phyloP scores from a whole-genome alignment of 92 coral and sea anemone species.

The Zoanthus gigantus region DNA sequence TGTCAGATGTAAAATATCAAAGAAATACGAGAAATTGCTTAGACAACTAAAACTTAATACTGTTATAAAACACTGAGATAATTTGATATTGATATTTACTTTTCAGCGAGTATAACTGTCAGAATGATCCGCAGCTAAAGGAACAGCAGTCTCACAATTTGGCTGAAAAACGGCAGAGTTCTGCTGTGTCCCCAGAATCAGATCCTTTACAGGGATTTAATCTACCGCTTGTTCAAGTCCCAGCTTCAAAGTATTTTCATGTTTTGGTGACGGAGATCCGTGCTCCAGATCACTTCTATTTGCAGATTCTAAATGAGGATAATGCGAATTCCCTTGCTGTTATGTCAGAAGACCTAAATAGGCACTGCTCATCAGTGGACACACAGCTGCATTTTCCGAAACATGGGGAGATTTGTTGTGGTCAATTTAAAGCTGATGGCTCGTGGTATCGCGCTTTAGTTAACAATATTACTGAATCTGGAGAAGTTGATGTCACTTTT shows the following conservation, averaged over 20 bases:
- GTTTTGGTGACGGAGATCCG: slow-evolving; percentile 71
- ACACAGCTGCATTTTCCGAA: slow-evolving; percentile 60
- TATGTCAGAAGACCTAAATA: slow-evolving; percentile 59
- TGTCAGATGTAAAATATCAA: no score
- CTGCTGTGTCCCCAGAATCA: not conserved
- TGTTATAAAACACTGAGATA: not conserved
- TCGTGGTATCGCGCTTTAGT: slow-evolving; percentile 83
- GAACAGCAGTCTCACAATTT: not conserved
- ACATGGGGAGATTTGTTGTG: slow-evolving; percentile 75
- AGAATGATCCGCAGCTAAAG: not conserved
- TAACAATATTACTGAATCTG: slow-evolving; percentile 47
- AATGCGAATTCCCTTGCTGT: slow-evolving; percentile 60
- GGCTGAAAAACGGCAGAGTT: not conserved
- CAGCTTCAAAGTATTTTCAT: slow-evolving; percentile 39
- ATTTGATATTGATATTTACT: not conserved
- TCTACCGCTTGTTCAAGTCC: slow-evolving; percentile 58
- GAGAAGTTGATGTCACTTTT: slow-evolving; percentile 66
- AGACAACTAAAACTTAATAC: no score
- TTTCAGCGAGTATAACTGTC: not conserved
- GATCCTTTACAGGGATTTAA: slow-evolving; percentile 22
- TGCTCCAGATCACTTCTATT: slow-evolving; percentile 55
- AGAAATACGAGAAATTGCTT: no score
- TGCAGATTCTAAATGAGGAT: slow-evolving; percentile 68
- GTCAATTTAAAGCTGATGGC: slow-evolving; percentile 66
- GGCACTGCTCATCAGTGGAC: slow-evolving; percentile 67